Evolutionary conservation across 2,113 vertebrate species (phyloP).

Genomic region (Brachionichthys hirsutus): DNA sequence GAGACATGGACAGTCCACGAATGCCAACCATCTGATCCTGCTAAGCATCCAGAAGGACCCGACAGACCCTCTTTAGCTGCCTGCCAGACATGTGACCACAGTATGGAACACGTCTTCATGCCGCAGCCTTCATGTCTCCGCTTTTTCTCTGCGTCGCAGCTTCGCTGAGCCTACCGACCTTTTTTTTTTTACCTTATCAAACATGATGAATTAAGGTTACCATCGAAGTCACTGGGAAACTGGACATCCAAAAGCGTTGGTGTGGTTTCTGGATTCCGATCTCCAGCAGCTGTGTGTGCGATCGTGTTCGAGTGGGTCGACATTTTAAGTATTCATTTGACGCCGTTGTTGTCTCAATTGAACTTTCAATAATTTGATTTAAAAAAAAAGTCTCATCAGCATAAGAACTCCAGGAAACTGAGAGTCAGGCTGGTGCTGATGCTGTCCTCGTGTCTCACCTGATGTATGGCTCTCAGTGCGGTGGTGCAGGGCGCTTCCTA

Average conservation of each 20-base stretch:
- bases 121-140: background rate
- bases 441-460: background rate
- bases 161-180: no score
- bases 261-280: no score
- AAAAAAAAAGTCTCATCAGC: background rate
- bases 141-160: no score
- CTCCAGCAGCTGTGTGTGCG: no score
- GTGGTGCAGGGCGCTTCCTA: background rate
- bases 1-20: conserved; percentile 22
- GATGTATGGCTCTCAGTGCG: background rate
- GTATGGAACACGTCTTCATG: conserved; percentile 7
- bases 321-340: no score
- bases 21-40: conserved; percentile 65
- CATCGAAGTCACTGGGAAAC: no score
- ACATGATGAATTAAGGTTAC: no score
- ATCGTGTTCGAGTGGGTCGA: no score
- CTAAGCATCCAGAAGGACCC: conserved; percentile 52
- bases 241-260: no score
- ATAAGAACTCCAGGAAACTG: background rate
- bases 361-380: background rate
- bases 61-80: conserved; percentile 18
- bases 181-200: no score
- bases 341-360: no score
- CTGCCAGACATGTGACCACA: conserved; percentile 27
- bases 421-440: no score